Evolutionary conservation across 2,113 vertebrate species (phyloP).

Genomic region (Vireo altiloquus): DNA sequence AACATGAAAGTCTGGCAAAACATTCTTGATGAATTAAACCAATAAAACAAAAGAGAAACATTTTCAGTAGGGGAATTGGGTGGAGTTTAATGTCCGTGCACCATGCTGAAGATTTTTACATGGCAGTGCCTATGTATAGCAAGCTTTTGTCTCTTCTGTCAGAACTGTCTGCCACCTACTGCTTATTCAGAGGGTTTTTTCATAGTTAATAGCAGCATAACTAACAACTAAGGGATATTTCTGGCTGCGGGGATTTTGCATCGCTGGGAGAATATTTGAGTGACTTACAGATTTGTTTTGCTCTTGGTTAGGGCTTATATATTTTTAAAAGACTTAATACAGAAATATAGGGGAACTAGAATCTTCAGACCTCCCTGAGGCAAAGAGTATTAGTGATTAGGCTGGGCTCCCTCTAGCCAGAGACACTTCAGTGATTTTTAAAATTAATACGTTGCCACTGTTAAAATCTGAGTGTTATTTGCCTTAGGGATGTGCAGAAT

Average conservation of each 20-base stretch:
- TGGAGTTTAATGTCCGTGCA: background rate
- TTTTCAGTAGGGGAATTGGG: background rate
- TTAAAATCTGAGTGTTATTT: slow-evolving; percentile 16
- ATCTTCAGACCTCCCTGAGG: slow-evolving; percentile 31
- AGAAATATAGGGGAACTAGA: slow-evolving; percentile 13
- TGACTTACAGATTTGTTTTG: slow-evolving; percentile 14
- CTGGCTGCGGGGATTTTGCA: slow-evolving; percentile 10
- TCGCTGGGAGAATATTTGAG: background rate
- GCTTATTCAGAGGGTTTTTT: slow-evolving; percentile 38
- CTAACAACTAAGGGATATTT: slow-evolving; percentile 22
- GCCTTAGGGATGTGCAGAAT: background rate
- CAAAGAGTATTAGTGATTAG: slow-evolving; percentile 38
- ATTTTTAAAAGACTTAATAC: slow-evolving; percentile 25
- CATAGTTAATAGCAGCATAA: slow-evolving; percentile 30
- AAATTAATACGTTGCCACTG: background rate
- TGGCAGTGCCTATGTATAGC: background rate
- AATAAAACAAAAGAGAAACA: background rate
- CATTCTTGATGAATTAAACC: background rate
- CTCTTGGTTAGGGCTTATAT: background rate
- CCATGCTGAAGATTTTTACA: background rate
- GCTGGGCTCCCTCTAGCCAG: background rate
- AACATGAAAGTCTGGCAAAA: background rate
- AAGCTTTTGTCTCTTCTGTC: slow-evolving; percentile 15
- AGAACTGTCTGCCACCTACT: slow-evolving; percentile 19
- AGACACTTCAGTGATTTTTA: slow-evolving; percentile 38